Evolutionary conservation across 1,140 invertebrate species (phyloP).

Genomic region (Triops longicaudatus): DNA sequence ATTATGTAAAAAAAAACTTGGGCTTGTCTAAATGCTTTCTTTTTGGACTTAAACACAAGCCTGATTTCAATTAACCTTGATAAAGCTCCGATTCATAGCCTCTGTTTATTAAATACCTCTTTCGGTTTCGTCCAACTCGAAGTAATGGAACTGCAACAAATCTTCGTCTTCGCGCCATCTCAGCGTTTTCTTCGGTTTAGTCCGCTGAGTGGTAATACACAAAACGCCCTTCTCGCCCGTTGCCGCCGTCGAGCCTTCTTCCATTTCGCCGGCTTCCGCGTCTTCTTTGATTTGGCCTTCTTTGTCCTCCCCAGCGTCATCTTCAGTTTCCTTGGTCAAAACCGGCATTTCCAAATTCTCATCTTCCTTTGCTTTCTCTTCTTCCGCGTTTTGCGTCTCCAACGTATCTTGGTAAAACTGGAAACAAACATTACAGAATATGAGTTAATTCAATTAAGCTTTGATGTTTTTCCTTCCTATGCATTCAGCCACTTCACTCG

Average conservation of each 20-base stretch:
- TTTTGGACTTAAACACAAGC: too few relatives aligned
- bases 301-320: conserved; percentile 26
- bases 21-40: too few relatives aligned
- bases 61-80: too few relatives aligned
- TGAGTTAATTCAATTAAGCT: too few relatives aligned
- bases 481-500: too few relatives aligned
- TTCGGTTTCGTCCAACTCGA: conserved; percentile 88
- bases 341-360: conserved; percentile 35
- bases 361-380: conserved; percentile 38
- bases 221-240: conserved; percentile 53
- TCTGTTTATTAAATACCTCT: too few relatives aligned
- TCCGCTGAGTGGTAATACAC: conserved; percentile 43
- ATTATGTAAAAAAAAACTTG: too few relatives aligned
- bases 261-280: conserved; percentile 17
- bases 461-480: too few relatives aligned
- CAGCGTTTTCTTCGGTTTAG: conserved; percentile 65
- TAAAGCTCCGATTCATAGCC: too few relatives aligned
- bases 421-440: background rate
- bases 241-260: conserved; percentile 1
- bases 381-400: conserved; percentile 47
- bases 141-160: conserved; percentile 71
- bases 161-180: conserved; percentile 69
- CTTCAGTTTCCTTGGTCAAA: conserved; percentile 34
- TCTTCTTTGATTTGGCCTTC: background rate
- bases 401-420: conserved; percentile 89